Base-by-base conservation (phyloP, 1,140 invertebrate genomes). In the Eciton burchellii region DNA sequence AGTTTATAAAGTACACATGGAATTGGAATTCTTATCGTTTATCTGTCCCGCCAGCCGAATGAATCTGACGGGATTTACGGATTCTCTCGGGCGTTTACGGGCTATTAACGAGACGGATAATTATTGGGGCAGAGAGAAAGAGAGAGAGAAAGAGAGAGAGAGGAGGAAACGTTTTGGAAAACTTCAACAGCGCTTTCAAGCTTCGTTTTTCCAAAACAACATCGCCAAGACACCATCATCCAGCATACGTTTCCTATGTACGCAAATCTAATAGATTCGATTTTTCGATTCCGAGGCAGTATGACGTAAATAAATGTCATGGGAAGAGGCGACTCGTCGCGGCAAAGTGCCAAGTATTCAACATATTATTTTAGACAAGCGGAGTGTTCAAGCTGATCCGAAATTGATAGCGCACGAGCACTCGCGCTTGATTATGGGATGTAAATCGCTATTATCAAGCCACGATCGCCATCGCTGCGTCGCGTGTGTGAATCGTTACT, bases 401-500 rank as follows among this genome's bases (percentile, higher is more conserved):
- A 56, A 45, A 66, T 19, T 70, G 63, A 70, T 79, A 70, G 63
- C 63, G 63, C n/a, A n/a, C 49, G 63, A 57, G 45, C 59, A 19
- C 63, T n/a, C 8, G 63, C 29, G 63, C 49, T 70, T 43, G 63
- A 79, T 79, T 70, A 68, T 70, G 49, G 74, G 65, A 79, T 70
- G 74, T 70, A 79, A 79, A 79, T 79, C 49, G 74, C 63, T 57
- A 49, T 79, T 68, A 79, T 79, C 49, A 57, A 57, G 35, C 24
- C 24, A n/a, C 21, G 49, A 79, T 79, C 74, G 35, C 63, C 63
- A 43, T 70, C 21, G 8, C 29, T 56, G 21, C 21, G 21, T 70
- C 29, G 60, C 59, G 63, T 79, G 49, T 57, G 49, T 24, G 47
- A 56, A 79, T 79, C 63, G 63, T 79, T 79, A 56, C 54, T 56